Evolutionary conservation across 1,140 invertebrate species (phyloP), one percentile per base, ranked within the genome.

Genomic region (Diplogasteroides magnus): DNA sequence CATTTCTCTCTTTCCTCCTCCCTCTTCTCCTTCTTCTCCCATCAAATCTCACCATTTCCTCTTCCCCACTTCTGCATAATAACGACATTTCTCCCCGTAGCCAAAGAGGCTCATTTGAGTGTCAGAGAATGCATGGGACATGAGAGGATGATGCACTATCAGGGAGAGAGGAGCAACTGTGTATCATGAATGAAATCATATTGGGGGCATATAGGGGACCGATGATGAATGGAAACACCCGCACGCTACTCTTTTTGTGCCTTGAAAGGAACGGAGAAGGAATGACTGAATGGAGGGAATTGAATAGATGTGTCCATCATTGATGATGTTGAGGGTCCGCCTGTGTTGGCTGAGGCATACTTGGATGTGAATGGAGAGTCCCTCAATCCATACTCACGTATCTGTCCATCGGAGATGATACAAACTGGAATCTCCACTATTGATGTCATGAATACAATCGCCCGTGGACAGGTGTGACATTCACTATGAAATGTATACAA

Each of bases 371-470:
- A 96, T 84, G 89, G 94, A 70, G 92, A 96, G 83, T 92, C 94
- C 68, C 96, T 97, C 79, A 97, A 97, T 84, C 94, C 94, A 0
- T 95, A 91, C 90, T 94, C 91, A 1, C 90, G 94, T 88, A 96
- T 94, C 82, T 97, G 97, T 84, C 94, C 94, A 0, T 92, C 96
- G 85, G 94, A 97, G 87, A 97, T 97, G 94, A 95, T 97, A 73
- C 93, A 97, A 86, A 97, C 94, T 74, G 94, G 94, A 86, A 95
- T 97, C 74, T 96, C 93, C 55, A 92, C 93, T 74, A 97, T 97
- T 78, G 94, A 97, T 85, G 91, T 94, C 68, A 97, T 97, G 94
- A 97, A 97, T 85, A 94, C 91, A 66, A 97, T 97, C 85, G 94
- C 94, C 78, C 88, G 94, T 87, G 94, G 94, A 55, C 94, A 97